These are phyloP conservation scores for Chrysotoxum bicinctum DNA, from an alignment of 2,888 invertebrate species.

Conservation along the genomic window DNA sequence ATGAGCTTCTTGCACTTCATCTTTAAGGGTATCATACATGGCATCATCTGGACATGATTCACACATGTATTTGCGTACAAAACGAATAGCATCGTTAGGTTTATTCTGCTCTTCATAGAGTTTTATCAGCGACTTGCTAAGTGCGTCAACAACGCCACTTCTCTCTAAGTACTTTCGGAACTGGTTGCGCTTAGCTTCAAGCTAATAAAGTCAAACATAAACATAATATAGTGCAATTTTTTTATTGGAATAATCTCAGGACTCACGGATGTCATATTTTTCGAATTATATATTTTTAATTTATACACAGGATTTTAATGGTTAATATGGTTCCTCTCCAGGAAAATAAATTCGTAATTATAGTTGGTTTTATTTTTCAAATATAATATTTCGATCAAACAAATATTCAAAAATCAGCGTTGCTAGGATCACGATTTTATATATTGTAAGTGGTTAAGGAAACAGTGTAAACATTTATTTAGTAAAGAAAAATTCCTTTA, in stretches of 20 bases:
- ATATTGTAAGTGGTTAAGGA: too few species aligned
- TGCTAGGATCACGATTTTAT: conserved; percentile 36
- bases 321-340: background rate
- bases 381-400: conserved; percentile 73
- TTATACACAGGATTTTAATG: background rate
- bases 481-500: too few species aligned
- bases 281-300: background rate
- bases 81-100: conserved; percentile 81
- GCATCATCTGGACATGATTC: conserved; percentile 80
- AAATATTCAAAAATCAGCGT: conserved; percentile 26
- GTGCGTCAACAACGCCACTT: conserved; percentile 81
- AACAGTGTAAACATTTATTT: too few species aligned
- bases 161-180: conserved; percentile 81
- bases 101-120: conserved; percentile 81
- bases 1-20: conserved; percentile 78
- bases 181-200: conserved; percentile 81
- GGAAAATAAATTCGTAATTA: background rate
- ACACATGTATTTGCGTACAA: conserved; percentile 80
- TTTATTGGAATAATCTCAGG: background rate
- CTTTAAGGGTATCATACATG: conserved; percentile 78
- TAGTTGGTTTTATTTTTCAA: conserved; percentile 14
- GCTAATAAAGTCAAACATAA: conserved; percentile 73
- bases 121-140: conserved; percentile 80
- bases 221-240: background rate
- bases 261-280: conserved; percentile 79